These are phyloP conservation scores for Exocentrus adspersus DNA, from an alignment of 2,888 invertebrate species.

Conservation along the genomic window DNA sequence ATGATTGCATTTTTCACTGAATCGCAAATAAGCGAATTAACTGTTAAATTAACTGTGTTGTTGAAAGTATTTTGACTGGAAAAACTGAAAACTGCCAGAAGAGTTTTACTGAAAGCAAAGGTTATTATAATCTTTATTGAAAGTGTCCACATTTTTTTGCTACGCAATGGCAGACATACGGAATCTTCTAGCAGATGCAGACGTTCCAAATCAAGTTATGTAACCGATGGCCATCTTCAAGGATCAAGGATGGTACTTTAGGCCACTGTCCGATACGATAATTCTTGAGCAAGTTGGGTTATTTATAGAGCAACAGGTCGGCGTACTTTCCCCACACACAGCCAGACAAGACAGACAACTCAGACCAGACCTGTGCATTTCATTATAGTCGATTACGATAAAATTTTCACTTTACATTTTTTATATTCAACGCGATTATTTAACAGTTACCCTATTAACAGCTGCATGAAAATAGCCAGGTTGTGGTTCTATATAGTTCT, in stretches of 20 bases:
- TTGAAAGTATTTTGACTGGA: too few relatives aligned
- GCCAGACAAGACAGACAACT: conserved; percentile 28
- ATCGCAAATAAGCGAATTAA: background rate
- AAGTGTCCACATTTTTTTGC: too few relatives aligned
- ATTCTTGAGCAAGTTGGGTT: conserved; percentile 22
- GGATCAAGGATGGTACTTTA: conserved; percentile 3
- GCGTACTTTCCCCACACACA: conserved; percentile 18
- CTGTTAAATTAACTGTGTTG: background rate
- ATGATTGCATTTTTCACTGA: background rate
- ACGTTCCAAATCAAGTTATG: background rate
- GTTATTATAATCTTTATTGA: too few relatives aligned
- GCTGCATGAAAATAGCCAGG: too few relatives aligned
- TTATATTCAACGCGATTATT: conserved; percentile 15
- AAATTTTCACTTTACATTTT: conserved; percentile 9
- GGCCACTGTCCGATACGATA: conserved; percentile 14
- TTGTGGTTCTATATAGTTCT: too few relatives aligned
- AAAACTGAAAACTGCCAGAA: too few relatives aligned
- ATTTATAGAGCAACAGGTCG: conserved; percentile 33
- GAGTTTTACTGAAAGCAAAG: too few relatives aligned
- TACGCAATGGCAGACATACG: background rate
- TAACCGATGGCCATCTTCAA: background rate
- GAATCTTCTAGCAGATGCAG: background rate
- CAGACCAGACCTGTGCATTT: conserved; percentile 26
- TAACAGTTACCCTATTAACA: too few relatives aligned
- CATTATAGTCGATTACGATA: conserved; percentile 17